Evolutionary conservation across 2,888 invertebrate species (phyloP), one percentile per base, ranked within the genome.

Genomic region (Ctenicera cuprea): DNA sequence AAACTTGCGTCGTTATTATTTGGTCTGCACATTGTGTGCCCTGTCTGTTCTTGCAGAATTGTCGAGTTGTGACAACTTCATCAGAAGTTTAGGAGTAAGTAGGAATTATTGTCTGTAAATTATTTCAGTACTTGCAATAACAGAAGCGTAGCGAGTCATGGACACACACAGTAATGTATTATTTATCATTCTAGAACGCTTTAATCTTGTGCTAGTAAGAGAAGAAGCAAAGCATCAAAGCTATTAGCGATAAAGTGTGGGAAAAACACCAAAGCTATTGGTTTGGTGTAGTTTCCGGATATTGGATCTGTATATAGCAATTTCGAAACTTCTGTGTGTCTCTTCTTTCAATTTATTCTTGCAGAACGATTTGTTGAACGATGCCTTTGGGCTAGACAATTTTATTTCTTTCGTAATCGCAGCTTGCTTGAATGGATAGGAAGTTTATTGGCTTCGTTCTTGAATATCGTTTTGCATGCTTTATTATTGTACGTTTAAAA

Each of bases 281-380:
- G 68, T 64, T 26, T 50, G 63, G 64, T 64, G 48, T 48, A 64
- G 54, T 69, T 73, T 57, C 69, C 68, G 73, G 73, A 73, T 73
- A 73, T 73, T 73, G 73, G 68, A 54, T 63, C 67, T 73, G 61
- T 68, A 69, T 73, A 68, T 73, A 73, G 69, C 73, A 73, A 73
- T 73, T 69, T 37, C 54, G 57, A 69, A 73, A 73, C 73, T 72
- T 66, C 62, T 72, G 48, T 57, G 65, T 62, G 38, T 50, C 52
- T 73, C 69, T 64, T 62, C 69, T 54, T 64, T 69, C 63, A 73
- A 73, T 68, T 73, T 69, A 68, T 73, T 57, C 68, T 73, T 68
- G 50, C 54, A 57, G 63, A 73, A 68, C 73, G 73, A 64, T 73
- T 73, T 73, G 72, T 72, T 65, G 72, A 50, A 43, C 61, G 67